phyloP scores from a whole-genome alignment of 1,140 invertebrate genomes.

The Drosophila kikkawai region DNA sequence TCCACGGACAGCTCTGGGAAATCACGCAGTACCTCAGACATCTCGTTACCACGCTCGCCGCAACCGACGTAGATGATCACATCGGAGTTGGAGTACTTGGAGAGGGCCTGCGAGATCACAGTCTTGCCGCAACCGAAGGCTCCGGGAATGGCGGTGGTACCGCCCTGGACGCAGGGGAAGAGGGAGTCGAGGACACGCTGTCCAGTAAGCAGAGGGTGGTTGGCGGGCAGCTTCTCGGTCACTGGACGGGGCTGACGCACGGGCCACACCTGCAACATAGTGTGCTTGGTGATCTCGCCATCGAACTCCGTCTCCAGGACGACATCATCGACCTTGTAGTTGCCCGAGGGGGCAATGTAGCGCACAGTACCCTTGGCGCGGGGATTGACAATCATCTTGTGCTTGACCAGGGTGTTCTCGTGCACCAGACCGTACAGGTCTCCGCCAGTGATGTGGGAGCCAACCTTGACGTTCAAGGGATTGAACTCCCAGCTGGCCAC shows the following conservation, averaged over 20 bases:
- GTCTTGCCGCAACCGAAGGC: slow-evolving; percentile 98
- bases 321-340: slow-evolving; percentile 97
- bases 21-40: slow-evolving; percentile 97
- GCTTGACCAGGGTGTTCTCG: slow-evolving; percentile 99
- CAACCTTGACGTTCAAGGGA: slow-evolving; percentile 95
- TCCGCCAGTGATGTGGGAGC: slow-evolving; percentile 98
- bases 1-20: slow-evolving; percentile 99
- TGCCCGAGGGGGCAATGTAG: slow-evolving; percentile 96
- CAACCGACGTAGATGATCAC: slow-evolving; percentile 99
- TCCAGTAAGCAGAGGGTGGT: slow-evolving; percentile 98
- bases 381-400: slow-evolving; percentile 97
- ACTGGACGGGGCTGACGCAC: slow-evolving; percentile 98
- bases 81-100: slow-evolving; percentile 99
- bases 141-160: slow-evolving; percentile 99
- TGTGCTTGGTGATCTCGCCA: slow-evolving; percentile 96
- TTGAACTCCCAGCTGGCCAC: slow-evolving; percentile 96
- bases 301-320: slow-evolving; percentile 99
- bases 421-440: slow-evolving; percentile 98
- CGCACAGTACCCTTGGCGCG: slow-evolving; percentile 98
- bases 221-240: slow-evolving; percentile 99
- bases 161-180: slow-evolving; percentile 99
- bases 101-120: slow-evolving; percentile 96
- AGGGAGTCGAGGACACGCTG: slow-evolving; percentile 99
- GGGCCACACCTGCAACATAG: slow-evolving; percentile 98
- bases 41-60: slow-evolving; percentile 97